Evolutionary conservation across 2,888 invertebrate species (phyloP).

Genomic region (Mimumesa dahlbomi): DNA sequence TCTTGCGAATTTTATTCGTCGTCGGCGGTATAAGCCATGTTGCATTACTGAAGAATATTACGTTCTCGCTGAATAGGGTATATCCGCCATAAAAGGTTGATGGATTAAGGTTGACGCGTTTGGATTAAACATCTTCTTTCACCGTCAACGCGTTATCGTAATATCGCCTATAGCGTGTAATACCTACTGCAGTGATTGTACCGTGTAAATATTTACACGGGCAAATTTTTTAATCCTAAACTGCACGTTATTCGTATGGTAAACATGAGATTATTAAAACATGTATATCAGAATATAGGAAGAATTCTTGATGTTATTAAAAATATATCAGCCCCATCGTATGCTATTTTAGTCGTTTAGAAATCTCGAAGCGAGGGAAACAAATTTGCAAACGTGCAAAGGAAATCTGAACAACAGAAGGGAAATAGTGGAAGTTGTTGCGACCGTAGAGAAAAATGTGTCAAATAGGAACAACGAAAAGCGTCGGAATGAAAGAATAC

Average conservation of each 20-base stretch:
- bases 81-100: conserved; percentile 33
- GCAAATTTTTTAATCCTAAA: too few relatives aligned
- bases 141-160: not conserved
- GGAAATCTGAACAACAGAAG: conserved; percentile 8
- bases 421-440: conserved; percentile 16
- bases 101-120: conserved; percentile 41
- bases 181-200: too few relatives aligned
- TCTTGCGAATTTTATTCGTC: conserved; percentile 44
- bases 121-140: conserved; percentile 33
- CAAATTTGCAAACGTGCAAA: conserved; percentile 21
- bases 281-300: too few relatives aligned
- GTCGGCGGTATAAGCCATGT: conserved; percentile 24
- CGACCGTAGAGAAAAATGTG: conserved; percentile 28
- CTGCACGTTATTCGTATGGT: too few relatives aligned
- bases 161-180: too few relatives aligned
- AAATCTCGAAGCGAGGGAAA: conserved; percentile 11
- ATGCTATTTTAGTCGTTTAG: conserved; percentile 32
- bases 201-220: too few relatives aligned
- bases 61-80: conserved; percentile 41
- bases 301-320: too few relatives aligned
- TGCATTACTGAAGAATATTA: conserved; percentile 41
- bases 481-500: conserved; percentile 32
- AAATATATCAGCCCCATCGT: too few relatives aligned
- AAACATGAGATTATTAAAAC: too few relatives aligned
- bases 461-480: too few relatives aligned